Base-by-base conservation (phyloP, 2,113 vertebrate species). In the Patagioenas fasciata region DNA sequence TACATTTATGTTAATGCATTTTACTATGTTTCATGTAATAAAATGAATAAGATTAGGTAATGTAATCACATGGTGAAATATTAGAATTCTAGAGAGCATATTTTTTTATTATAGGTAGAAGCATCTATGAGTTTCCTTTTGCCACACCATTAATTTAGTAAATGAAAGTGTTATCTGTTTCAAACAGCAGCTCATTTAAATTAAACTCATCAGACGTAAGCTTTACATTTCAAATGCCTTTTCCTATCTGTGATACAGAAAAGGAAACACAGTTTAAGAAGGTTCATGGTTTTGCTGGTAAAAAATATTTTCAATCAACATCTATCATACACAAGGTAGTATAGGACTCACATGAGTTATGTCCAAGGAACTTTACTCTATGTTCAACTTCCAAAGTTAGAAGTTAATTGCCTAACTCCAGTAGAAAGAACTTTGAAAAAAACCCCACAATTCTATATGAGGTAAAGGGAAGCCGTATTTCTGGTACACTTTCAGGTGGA, bases 171-270 rank as follows among this genome's bases (percentile, higher is more conserved):
- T 97, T 98, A 97, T 97, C 96, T 97, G 54, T 95, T 97, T 98
- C 95, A 96, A 97, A 98, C 95, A 98, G 88, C 66, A 96, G 77
- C 80, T 96, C 91, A 97, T 98, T 97, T 97, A 97, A 98, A 96
- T 98, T 96, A 95, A 97, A 97, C 75, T 96, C 94, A 94, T 96
- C 94, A 97, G 88, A 66, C 72, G 84, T 73, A 94, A 97, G 86
- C 91, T 89, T 95, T 91, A 96, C 61, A 40, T 97, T 97, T 87
- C 69, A 96, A 98, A 98, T 97, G 82, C 51, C 42, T 66, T 91
- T 97, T 88, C 65, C 81, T 96, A 84, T 97, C 89, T 89, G 50
- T 95, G 79, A 94, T 40, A 97, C 34, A 93, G 74, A 85, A 96
- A 94, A 82, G 61, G 56, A 66, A 94, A 80, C 97, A 81, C 80